These are phyloP conservation scores for Petaurus breviceps DNA, from an alignment of 2,113 vertebrate species.

Conservation along the genomic window DNA sequence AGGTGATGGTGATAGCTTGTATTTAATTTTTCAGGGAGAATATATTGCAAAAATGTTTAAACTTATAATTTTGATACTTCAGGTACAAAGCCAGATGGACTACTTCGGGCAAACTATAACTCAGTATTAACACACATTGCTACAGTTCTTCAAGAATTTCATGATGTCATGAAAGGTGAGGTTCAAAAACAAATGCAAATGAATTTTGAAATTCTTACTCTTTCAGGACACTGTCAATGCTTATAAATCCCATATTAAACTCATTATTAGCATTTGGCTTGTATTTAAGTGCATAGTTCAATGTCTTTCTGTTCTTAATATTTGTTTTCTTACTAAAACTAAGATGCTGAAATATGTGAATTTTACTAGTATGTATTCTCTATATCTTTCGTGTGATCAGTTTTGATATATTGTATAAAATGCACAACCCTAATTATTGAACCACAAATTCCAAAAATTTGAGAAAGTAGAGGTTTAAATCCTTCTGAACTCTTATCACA, in stretches of 20 bases:
- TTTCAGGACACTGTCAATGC: constrained; percentile 24
- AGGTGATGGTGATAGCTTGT: not conserved
- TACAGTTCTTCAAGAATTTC: constrained; percentile 91
- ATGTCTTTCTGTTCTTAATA: constrained; percentile 55
- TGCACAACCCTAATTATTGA: not conserved
- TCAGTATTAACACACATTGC: constrained; percentile 93
- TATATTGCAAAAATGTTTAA: constrained; percentile 42
- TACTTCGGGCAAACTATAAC: constrained; percentile 91
- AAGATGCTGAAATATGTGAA: constrained; percentile 35
- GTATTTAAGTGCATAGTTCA: not conserved
- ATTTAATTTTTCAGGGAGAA: not conserved
- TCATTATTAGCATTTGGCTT: constrained; percentile 43
- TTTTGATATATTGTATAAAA: constrained; percentile 20
- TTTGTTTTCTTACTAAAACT: constrained; percentile 50
- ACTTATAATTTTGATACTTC: constrained; percentile 52
- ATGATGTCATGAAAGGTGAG: constrained; percentile 93
- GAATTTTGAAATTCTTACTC: not conserved
- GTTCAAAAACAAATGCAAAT: constrained; percentile 17
- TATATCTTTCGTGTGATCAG: not conserved
- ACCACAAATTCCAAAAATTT: constrained; percentile 8
- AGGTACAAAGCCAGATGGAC: constrained; percentile 89
- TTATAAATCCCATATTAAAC: constrained; percentile 28
- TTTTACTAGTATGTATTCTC: constrained; percentile 26
- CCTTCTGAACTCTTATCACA: not conserved
- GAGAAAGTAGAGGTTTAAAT: constrained; percentile 16